A percentile compares a stretch with the other conserved stretches of the same genome.
Evolutionary conservation across 2,888 invertebrate genomes (phyloP).

Genomic region (Calliscelio sp.): DNA sequence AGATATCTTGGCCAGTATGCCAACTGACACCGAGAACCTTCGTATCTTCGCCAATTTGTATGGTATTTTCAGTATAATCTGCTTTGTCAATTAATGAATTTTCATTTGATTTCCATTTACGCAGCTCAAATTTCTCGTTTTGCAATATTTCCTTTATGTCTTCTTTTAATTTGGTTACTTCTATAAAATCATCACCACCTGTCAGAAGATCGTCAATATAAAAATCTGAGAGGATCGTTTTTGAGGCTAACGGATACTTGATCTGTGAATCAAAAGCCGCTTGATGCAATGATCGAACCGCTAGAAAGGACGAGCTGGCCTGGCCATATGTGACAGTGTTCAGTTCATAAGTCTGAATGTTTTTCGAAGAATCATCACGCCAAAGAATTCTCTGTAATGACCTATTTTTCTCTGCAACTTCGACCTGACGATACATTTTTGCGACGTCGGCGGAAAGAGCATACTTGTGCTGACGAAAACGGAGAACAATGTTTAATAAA

Average conservation of each 20-base stretch:
- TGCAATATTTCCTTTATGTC: neutral
- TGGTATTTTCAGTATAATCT: neutral
- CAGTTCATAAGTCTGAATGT: constrained; percentile 48
- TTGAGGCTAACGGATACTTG: neutral
- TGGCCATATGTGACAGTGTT: constrained; percentile 77
- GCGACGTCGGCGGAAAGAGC: constrained; percentile 78
- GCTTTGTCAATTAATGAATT: neutral
- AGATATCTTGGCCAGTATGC: neutral
- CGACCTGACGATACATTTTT: constrained; percentile 78
- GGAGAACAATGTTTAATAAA: constrained; percentile 72
- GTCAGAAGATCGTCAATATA: neutral
- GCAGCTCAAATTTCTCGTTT: neutral
- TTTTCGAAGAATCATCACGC: constrained; percentile 58
- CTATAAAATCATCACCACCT: neutral
- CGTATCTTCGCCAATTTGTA: neutral
- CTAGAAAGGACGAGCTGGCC: constrained; percentile 74
- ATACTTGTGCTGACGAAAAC: constrained; percentile 73
- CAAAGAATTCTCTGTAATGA: constrained; percentile 78
- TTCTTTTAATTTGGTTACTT: neutral
- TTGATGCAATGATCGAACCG: constrained; percentile 26
- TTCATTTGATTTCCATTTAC: constrained; percentile 10
- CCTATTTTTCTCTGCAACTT: constrained; percentile 62
- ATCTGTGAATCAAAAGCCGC: neutral
- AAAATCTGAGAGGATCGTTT: neutral
- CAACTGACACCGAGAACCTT: constrained; percentile 11